A percentile compares a stretch with the other conserved stretches of the same genome.
These are phyloP conservation scores for Neodiprion lecontei DNA, from an alignment of 1,140 invertebrate genomes.

Conservation along the genomic window DNA sequence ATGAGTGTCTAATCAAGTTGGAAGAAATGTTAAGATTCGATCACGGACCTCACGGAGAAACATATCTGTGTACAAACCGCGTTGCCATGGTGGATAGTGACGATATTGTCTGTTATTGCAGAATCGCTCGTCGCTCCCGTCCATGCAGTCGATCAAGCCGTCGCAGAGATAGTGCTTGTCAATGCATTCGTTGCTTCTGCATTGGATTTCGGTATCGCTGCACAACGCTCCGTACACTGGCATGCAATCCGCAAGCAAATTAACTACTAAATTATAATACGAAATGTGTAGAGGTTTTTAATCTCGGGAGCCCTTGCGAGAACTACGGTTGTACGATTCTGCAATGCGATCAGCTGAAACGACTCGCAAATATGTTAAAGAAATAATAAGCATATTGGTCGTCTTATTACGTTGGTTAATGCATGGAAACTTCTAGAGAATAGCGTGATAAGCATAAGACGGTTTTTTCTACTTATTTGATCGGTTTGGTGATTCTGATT, in stretches of 20 bases:
- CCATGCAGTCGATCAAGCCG: constrained; percentile 71
- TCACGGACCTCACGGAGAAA: constrained; percentile 48
- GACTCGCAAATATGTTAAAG: background rate
- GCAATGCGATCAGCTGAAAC: background rate
- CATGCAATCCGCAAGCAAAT: constrained; percentile 58
- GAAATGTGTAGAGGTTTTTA: constrained; percentile 42
- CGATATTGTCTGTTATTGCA: constrained; percentile 58
- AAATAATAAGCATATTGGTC: constrained; percentile 3
- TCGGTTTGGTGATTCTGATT: no score
- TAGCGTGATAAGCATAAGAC: no score
- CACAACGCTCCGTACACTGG: constrained; percentile 54
- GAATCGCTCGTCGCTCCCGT: constrained; percentile 75
- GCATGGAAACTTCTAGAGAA: no score
- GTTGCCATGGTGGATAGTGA: constrained; percentile 52
- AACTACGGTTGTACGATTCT: constrained; percentile 29
- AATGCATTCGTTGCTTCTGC: constrained; percentile 68
- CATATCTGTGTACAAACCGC: constrained; percentile 56
- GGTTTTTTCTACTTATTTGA: no score
- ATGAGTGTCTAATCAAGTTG: background rate
- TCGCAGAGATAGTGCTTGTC: constrained; percentile 72
- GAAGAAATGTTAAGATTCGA: background rate
- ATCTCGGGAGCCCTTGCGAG: constrained; percentile 23
- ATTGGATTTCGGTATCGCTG: constrained; percentile 65
- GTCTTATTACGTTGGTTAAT: constrained; percentile 9
- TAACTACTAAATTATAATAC: constrained; percentile 60